phyloP scores from a whole-genome alignment of 2,888 invertebrate species.

The Zhuqinia jingwanae region DNA sequence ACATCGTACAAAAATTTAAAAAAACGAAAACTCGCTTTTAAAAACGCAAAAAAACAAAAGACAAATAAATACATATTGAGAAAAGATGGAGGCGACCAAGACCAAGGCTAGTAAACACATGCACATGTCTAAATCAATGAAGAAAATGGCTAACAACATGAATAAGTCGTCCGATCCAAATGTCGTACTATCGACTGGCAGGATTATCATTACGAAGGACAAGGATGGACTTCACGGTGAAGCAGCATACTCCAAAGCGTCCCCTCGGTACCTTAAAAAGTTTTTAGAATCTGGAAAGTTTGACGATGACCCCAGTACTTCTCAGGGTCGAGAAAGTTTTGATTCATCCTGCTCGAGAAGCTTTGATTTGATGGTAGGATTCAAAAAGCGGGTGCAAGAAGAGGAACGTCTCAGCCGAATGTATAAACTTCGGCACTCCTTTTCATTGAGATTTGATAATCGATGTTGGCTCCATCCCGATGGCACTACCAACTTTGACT shows the following conservation, averaged over 20 bases:
- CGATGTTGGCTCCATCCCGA: conserved; percentile 71
- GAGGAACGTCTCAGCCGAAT: conserved; percentile 70
- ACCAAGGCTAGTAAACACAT: no score
- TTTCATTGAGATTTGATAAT: conserved; percentile 73
- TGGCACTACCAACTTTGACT: conserved; percentile 74
- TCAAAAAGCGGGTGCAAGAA: conserved; percentile 52
- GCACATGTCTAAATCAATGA: no score
- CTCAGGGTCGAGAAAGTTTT: no score
- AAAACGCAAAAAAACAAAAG: no score
- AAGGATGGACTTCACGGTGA: neutral
- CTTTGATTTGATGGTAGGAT: conserved; percentile 38
- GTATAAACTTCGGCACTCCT: conserved; percentile 62
- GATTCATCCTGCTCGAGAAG: conserved; percentile 34
- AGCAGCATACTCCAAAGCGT: neutral
- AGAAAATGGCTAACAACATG: no score
- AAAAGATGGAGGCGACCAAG: no score
- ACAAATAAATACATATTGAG: no score
- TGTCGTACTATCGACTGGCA: neutral
- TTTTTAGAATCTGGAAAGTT: no score
- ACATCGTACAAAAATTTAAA: no score
- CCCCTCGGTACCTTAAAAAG: neutral
- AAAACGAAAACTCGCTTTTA: no score
- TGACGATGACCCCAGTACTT: neutral
- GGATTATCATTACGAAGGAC: neutral
- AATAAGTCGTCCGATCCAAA: neutral